Base-by-base conservation (phyloP, 2,888 invertebrate species). In the Athalia circularis region DNA sequence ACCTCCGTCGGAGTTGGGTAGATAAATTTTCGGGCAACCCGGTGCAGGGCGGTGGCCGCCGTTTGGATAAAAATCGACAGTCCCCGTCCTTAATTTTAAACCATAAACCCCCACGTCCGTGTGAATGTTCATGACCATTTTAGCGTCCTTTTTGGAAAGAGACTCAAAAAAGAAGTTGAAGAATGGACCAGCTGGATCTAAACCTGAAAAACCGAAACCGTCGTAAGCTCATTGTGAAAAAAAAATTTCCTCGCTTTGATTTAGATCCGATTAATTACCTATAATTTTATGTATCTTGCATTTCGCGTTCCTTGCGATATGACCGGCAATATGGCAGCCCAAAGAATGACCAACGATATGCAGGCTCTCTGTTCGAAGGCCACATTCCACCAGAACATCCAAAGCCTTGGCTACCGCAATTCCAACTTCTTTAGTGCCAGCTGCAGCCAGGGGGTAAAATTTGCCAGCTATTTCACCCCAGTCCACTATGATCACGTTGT, bases 31-130 rank as follows among this genome's bases (percentile, higher is more conserved):
- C n/a, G 11, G 80, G 78, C 92, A 92, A 0, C 92, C 92, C 0
- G 92, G 92, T 80, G 92, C 92, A 76, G 90, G 85, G 4, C 92
- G 90, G 0, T 79, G 82, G 0, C 92, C 92, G 0, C 87, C 89
- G 54, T 93, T 92, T 0, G 92, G 92, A 88, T 90, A 92, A 86
- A 91, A 92, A 87, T 92, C 92, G 0, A 86, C 92, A 48, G 89
- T 90, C 0, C 90, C 92, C 0, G 87, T 83, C 3, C 67, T 67
- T 0, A 79, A 29, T 29, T 29, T 29, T 29, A 29, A 84, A 0
- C 92, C 92, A 77, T 87, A 91, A 15, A 88, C 82, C 0, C 91
- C 91, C 0, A 86, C 88, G 81, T 92, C 92, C 0, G 92, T 92
- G 83, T 92, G 92, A 61, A 92, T 88, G 1, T 89, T 86, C 81